Conservation (phyloP, 2,888 invertebrate species). For the Esperia sulphurella region DNA sequence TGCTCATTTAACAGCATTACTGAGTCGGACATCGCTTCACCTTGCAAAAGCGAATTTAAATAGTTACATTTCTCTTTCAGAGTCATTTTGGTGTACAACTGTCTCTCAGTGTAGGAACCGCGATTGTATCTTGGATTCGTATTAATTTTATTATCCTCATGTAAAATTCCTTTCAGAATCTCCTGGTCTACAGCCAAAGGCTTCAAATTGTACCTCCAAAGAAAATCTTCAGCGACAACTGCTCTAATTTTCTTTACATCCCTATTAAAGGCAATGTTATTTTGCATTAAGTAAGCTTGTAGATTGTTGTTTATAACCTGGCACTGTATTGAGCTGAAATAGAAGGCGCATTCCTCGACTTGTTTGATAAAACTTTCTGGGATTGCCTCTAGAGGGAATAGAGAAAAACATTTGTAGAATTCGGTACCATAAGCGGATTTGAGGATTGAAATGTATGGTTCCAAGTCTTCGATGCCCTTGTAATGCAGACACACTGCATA, state of each 20-base stretch:
- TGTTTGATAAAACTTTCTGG: slow-evolving; percentile 82
- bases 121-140: slow-evolving; percentile 67
- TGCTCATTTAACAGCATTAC: slow-evolving; percentile 49
- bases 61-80: slow-evolving; percentile 67
- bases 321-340: slow-evolving; percentile 84
- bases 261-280: slow-evolving; percentile 49
- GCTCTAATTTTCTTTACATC: slow-evolving; percentile 68
- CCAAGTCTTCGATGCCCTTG: slow-evolving; percentile 62
- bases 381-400: slow-evolving; percentile 81
- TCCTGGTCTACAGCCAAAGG: slow-evolving; percentile 68
- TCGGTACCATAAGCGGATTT: slow-evolving; percentile 64
- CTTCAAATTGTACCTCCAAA: slow-evolving; percentile 78
- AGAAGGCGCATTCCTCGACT: slow-evolving; percentile 81
- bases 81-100: slow-evolving; percentile 64
- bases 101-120: slow-evolving; percentile 80
- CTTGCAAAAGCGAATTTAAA: slow-evolving; percentile 55
- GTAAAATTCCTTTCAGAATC: slow-evolving; percentile 64
- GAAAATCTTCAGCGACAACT: slow-evolving; percentile 77
- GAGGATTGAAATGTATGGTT: slow-evolving; percentile 62
- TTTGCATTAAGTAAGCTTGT: slow-evolving; percentile 76
- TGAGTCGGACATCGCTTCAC: slow-evolving; percentile 64
- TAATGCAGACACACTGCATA: slow-evolving; percentile 88
- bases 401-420: slow-evolving; percentile 48
- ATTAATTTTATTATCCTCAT: slow-evolving; percentile 66
- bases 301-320: slow-evolving; percentile 84